Conservation (phyloP, 30 jellyfish, hydroid and myxozoan species). For the Pseudorhiza aurosa region DNA sequence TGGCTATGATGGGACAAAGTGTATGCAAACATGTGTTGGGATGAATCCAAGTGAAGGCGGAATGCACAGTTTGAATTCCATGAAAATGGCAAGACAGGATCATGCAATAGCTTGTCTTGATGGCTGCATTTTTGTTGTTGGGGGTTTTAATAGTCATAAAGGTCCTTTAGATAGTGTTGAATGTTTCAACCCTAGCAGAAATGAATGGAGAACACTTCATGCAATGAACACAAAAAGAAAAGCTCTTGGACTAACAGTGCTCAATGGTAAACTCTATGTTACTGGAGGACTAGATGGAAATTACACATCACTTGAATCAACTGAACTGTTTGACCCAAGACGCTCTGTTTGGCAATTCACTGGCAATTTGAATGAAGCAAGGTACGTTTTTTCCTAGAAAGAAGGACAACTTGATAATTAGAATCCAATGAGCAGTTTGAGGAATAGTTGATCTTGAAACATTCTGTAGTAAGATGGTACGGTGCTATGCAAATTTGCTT, state of each 20-base stretch:
- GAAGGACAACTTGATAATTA: not conserved
- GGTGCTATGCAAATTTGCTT: no score
- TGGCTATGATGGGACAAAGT: constrained; percentile 91
- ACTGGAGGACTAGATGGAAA: constrained; percentile 94
- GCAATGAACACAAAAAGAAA: constrained; percentile 84
- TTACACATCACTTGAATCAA: constrained; percentile 64
- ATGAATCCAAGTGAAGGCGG: constrained; percentile 27
- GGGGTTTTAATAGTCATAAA: constrained; percentile 88
- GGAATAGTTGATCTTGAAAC: no score
- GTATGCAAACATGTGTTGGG: constrained; percentile 83
- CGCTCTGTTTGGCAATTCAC: constrained; percentile 49
- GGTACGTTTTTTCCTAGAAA: constrained; percentile 7
- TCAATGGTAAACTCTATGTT: constrained; percentile 74
- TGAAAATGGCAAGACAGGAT: constrained; percentile 89
- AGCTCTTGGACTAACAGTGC: constrained; percentile 78
- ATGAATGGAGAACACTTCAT: constrained; percentile 66
- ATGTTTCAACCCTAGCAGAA: constrained; percentile 72
- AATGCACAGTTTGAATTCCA: constrained; percentile 50
- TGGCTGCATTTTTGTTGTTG: constrained; percentile 74
- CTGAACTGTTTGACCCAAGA: constrained; percentile 71
- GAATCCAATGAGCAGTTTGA: no score
- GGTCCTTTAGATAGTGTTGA: constrained; percentile 87
- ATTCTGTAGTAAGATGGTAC: no score
- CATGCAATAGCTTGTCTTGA: constrained; percentile 74
- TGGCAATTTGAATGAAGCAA: constrained; percentile 73